Percentiles rank a stretch among this genome's conserved stretches.
Conservation (phyloP, 1,140 invertebrate species). For the Batillaria attramentaria region DNA sequence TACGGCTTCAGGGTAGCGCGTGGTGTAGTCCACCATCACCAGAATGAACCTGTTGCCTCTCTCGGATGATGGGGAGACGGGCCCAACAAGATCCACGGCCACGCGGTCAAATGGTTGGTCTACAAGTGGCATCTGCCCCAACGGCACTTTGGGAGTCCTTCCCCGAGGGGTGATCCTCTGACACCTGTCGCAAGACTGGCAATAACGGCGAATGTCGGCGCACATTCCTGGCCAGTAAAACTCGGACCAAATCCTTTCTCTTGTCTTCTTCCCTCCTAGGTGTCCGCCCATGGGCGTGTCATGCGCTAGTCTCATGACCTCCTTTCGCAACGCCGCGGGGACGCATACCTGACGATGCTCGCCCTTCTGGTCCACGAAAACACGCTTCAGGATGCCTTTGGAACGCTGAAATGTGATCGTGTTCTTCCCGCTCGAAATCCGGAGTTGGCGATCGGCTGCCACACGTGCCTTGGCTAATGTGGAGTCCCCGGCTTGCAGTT, state of each 20-base stretch:
- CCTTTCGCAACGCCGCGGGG: no score
- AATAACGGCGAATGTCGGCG: constrained; percentile 19
- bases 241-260: neutral
- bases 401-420: no score
- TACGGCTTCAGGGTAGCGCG: constrained; percentile 36
- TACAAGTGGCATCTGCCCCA: constrained; percentile 38
- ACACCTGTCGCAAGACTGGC: constrained; percentile 36
- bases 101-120: constrained; percentile 45
- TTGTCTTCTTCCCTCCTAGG: constrained; percentile 12
- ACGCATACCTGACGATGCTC: no score
- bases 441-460: no score
- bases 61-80: constrained; percentile 34
- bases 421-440: no score
- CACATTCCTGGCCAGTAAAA: constrained; percentile 39
- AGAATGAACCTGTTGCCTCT: constrained; percentile 47
- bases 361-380: no score
- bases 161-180: constrained; percentile 28
- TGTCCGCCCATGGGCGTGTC: constrained; percentile 30
- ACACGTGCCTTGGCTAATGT: no score
- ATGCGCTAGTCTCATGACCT: no score
- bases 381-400: no score
- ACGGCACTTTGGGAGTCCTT: constrained; percentile 21
- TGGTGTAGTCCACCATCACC: constrained; percentile 43
- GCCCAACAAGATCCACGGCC: constrained; percentile 46
- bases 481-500: no score